phyloP scores from a whole-genome alignment of 2,113 vertebrate genomes.

The Syrrhaptes paradoxus region DNA sequence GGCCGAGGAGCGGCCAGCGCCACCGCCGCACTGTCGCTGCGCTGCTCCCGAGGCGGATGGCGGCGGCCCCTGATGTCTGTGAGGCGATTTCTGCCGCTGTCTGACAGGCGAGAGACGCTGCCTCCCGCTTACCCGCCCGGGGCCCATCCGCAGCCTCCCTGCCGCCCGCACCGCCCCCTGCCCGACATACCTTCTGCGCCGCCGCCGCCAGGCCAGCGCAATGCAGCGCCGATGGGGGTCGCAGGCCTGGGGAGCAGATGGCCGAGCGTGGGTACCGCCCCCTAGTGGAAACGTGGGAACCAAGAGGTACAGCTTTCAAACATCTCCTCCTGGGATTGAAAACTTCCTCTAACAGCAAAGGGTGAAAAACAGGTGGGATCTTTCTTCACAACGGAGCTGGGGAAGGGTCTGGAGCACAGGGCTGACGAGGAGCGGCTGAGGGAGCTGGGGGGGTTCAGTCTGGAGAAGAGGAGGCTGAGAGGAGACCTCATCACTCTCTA shows the following conservation, averaged over 20 bases:
- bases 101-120: neutral
- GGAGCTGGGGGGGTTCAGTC: no score
- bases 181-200: no score
- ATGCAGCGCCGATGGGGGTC: neutral
- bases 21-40: accelerated
- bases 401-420: no score
- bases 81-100: neutral
- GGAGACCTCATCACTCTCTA: no score
- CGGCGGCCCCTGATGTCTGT: neutral
- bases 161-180: no score
- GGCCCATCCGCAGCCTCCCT: no score
- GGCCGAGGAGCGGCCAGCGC: no score
- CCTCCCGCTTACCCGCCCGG: neutral
- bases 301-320: neutral
- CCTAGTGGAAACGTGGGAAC: accelerated
- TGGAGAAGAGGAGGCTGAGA: no score
- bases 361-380: neutral
- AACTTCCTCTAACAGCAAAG: no score
- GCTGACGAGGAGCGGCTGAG: no score
- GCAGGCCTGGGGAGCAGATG: neutral
- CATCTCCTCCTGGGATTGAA: accelerated
- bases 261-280: accelerated
- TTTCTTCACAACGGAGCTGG: no score
- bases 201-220: neutral
- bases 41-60: neutral